Percentiles rank a stretch among this genome's conserved stretches.
These are phyloP conservation scores for Florisuga fusca DNA, from an alignment of 2,797 vertebrate genomes.

Conservation along the genomic window DNA sequence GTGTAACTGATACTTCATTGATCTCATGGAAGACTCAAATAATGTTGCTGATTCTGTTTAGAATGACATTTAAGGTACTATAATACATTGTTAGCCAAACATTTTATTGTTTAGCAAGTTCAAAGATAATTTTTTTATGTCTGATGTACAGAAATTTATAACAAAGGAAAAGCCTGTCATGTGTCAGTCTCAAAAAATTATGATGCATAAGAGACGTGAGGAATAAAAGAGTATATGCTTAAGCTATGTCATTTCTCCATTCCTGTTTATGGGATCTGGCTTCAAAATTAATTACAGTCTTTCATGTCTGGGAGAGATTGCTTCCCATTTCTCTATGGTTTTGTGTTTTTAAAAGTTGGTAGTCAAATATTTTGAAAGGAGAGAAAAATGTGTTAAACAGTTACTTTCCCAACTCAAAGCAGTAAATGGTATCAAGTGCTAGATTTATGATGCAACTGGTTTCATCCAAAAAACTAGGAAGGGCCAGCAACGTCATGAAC, in stretches of 20 bases:
- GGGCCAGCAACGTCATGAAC: rapidly evolving
- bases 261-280: neutral
- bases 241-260: neutral
- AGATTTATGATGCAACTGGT: neutral
- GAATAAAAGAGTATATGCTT: neutral
- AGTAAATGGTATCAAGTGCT: neutral
- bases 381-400: neutral
- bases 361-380: neutral
- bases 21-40: neutral
- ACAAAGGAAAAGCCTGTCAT: neutral
- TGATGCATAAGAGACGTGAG: neutral
- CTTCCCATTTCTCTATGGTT: neutral
- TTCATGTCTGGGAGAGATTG: neutral
- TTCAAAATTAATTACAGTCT: neutral
- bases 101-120: neutral
- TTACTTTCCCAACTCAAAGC: neutral
- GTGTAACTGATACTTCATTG: neutral
- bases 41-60: neutral
- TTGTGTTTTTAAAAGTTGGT: neutral
- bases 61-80: neutral
- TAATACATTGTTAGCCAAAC: neutral
- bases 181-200: neutral
- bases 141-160: neutral
- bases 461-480: neutral
- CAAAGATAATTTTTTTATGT: neutral